A percentile compares a stretch with the other conserved stretches of the same genome.
Evolutionary conservation across 2,113 vertebrate genomes (phyloP).

Genomic region (Ceyx margarethae): DNA sequence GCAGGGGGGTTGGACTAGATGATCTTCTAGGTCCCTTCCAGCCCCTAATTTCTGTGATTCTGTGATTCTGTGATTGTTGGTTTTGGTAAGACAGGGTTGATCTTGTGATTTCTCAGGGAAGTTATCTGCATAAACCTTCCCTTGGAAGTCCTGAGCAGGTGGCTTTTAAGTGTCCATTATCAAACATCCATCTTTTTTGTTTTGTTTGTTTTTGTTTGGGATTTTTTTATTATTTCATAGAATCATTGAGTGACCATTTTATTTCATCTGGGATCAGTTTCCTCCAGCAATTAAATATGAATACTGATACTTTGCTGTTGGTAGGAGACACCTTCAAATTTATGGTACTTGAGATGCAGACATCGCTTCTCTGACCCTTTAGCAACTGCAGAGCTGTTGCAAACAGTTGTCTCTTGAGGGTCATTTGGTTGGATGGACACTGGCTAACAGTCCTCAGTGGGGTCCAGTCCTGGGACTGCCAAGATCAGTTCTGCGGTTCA

Average conservation of each 20-base stretch:
- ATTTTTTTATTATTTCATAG: not conserved
- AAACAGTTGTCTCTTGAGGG: not conserved
- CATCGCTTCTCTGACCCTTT: not conserved
- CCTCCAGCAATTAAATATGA: not conserved
- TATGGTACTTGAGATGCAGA: not conserved
- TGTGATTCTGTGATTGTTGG: too few species aligned
- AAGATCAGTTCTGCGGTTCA: not conserved
- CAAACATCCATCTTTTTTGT: not conserved
- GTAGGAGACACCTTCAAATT: not conserved
- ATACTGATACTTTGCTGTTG: accelerated
- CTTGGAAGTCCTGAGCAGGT: not conserved
- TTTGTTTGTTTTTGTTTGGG: not conserved
- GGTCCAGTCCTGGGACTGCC: not conserved
- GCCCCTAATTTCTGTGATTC: too few species aligned
- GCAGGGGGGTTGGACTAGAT: too few species aligned
- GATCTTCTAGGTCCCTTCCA: too few species aligned
- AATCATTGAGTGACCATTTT: not conserved
- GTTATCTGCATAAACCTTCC: not conserved
- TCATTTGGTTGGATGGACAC: not conserved
- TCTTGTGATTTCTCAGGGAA: not conserved
- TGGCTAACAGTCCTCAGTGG: not conserved
- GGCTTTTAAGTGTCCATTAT: not conserved
- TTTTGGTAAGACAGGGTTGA: not conserved
- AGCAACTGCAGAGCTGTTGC: not conserved
- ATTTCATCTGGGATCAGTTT: not conserved